A percentile compares a stretch with the other conserved stretches of the same genome.
Conservation (phyloP, 2,113 vertebrate genomes). For the Alethe diademata region DNA sequence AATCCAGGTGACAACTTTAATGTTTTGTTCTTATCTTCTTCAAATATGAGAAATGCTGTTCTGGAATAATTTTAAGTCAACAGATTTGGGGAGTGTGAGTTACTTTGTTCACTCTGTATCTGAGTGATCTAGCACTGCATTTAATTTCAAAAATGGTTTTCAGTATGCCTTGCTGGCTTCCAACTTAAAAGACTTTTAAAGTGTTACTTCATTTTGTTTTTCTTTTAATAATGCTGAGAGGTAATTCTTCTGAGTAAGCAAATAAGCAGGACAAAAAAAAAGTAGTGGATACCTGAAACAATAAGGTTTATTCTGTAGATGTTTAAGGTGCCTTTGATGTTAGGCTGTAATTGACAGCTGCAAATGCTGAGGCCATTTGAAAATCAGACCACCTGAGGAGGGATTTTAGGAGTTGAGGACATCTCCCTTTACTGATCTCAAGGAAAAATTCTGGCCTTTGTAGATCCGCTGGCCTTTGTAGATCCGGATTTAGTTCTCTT, state of each 20-base stretch:
- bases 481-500: background rate
- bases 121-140: background rate
- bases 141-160: background rate
- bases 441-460: background rate
- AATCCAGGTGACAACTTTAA: background rate
- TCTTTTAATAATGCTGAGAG: background rate
- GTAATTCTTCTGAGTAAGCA: background rate
- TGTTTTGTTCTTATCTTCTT: background rate
- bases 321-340: background rate
- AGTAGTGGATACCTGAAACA: background rate
- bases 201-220: background rate
- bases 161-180: background rate
- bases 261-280: background rate
- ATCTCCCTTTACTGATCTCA: background rate
- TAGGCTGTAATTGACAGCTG: background rate
- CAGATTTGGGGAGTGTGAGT: background rate
- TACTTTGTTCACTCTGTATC: background rate
- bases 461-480: background rate
- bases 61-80: background rate
- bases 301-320: background rate
- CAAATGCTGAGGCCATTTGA: background rate
- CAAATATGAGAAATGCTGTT: background rate
- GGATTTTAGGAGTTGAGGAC: background rate
- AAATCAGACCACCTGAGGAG: background rate
- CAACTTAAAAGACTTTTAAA: background rate